Base-by-base conservation (phyloP, 2,797 vertebrate species). In the Heterohyrax brucei region DNA sequence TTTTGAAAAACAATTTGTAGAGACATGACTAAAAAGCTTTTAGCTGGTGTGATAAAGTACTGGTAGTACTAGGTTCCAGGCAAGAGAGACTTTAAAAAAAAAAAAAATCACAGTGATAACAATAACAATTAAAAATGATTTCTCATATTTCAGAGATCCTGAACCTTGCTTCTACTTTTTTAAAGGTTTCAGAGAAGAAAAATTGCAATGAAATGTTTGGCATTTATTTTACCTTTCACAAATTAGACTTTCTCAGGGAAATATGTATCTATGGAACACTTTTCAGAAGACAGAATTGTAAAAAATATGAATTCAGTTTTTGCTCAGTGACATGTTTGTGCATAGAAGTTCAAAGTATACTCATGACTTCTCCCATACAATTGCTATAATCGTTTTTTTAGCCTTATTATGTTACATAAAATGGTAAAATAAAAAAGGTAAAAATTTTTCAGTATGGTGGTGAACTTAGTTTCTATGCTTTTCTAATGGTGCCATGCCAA, bases 21-120 rank as follows among this genome's bases (percentile, higher is more conserved):
- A 87, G 80, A 21, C 76, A 66, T 18, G n/a, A 75, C 33, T 77
- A 93, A 91, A 83, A 77, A 70, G 89, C 46, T 68, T 94, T 84
- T 5, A 59, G 84, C 62, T 81, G 75, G 1, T 56, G 21, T 76
- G 53, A 53, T 83, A 70, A 94, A 92, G 66, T 46, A 87, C 59
- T 87, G 62, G 26, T 10, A 77, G 19, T 79, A 78, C 90, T 90
- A 48, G 53, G 21, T 89, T 95, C 53, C 30, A 83, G 73, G 72
- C 61, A 81, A 94, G 19, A 91, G 64, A 56, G 61, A 92, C 24
- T 3, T 39, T 39, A 2, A 39, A 39, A 39, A 39, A 39, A 39
- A 39, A 39, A 39, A 82, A 18, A 19, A 72, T 70, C n/a, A 87
- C 5, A 66, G 22, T 21, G 16, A 80, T 30, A 48, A 8, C 3